Evolutionary conservation across 1,140 invertebrate genomes (phyloP).

Genomic region (Calycopis cecrops): DNA sequence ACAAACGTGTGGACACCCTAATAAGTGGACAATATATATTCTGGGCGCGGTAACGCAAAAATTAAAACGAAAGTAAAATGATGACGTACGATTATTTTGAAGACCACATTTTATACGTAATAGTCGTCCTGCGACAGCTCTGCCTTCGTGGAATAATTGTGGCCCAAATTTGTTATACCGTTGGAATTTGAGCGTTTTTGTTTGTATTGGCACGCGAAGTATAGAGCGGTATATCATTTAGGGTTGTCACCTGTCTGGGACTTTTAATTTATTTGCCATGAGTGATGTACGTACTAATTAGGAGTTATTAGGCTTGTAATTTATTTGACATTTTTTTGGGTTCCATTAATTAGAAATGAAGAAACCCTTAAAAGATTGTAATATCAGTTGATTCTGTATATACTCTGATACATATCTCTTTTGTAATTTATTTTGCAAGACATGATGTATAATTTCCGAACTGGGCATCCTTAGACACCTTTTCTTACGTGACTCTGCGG

Average conservation of each 20-base stretch:
- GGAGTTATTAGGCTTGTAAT: not conserved
- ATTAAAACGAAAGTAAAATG: slow-evolving; percentile 3
- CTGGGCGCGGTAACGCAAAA: not conserved
- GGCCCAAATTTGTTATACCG: not conserved
- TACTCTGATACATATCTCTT: too few relatives aligned
- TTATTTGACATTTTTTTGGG: not conserved
- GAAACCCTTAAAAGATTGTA: too few relatives aligned
- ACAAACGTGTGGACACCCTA: slow-evolving; percentile 4
- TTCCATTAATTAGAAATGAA: too few relatives aligned
- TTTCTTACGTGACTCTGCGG: too few relatives aligned
- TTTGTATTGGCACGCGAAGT: slow-evolving; percentile 4
- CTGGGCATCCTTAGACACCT: too few relatives aligned
- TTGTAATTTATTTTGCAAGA: too few relatives aligned
- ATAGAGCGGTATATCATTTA: not conserved
- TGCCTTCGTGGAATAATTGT: too few relatives aligned
- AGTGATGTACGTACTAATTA: slow-evolving; percentile 7
- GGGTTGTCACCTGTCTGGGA: not conserved
- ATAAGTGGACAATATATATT: slow-evolving; percentile 6
- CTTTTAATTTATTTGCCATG: slow-evolving; percentile 5
- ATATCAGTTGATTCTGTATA: too few relatives aligned
- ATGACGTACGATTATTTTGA: too few relatives aligned
- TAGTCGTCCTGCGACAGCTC: too few relatives aligned
- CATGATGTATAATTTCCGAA: too few relatives aligned
- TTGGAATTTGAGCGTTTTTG: slow-evolving; percentile 1
- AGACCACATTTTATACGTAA: too few relatives aligned